These are phyloP conservation scores for Tachysurus fulvidraco DNA, from an alignment of 2,113 vertebrate species.

Conservation along the genomic window DNA sequence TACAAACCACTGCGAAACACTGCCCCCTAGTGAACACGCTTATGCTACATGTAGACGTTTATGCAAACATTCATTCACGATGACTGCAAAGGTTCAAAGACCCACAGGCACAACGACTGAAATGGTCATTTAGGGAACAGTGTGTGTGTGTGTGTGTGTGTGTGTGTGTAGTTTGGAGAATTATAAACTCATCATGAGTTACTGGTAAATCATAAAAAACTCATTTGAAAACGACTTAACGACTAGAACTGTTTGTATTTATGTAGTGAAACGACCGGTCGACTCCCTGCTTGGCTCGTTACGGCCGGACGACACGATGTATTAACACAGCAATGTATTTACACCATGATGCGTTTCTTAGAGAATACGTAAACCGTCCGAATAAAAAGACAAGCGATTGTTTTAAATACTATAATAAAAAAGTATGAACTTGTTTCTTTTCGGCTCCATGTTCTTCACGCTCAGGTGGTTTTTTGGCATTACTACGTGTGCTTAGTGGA, in stretches of 20 bases:
- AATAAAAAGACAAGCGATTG: not conserved
- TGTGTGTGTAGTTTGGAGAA: not conserved
- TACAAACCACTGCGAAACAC: not conserved
- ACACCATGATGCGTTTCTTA: not conserved
- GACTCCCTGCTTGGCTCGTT: not conserved
- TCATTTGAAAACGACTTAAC: no score
- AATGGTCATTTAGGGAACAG: not conserved
- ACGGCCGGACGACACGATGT: not conserved
- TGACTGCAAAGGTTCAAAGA: not conserved
- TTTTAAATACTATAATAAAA: no score
- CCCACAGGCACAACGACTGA: not conserved
- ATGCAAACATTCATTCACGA: not conserved
- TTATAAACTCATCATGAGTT: not conserved
- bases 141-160: not conserved
- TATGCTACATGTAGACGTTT: not conserved
- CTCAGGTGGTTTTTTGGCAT: no score
- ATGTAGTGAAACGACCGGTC: not conserved
- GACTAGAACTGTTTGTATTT: not conserved
- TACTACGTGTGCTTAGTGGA: no score
- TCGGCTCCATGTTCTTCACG: no score
- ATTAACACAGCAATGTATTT: not conserved
- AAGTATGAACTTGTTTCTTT: no score
- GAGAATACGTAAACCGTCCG: not conserved
- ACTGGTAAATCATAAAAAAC: not conserved
- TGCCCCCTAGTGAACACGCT: not conserved